Base-by-base conservation (phyloP, 2,888 invertebrate species). In the Volucella inflata region DNA sequence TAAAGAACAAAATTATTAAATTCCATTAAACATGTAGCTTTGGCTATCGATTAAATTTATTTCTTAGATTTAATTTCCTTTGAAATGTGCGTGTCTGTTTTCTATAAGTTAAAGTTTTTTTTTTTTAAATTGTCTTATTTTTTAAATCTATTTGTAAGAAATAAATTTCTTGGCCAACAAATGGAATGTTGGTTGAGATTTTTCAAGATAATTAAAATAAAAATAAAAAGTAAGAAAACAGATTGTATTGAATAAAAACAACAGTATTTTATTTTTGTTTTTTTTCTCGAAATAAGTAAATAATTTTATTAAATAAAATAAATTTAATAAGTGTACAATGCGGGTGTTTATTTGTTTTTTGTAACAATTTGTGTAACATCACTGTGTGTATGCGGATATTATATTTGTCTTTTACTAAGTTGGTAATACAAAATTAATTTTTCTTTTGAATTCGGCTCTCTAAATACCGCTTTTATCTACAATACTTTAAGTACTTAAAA, bases 261-360 rank as follows among this genome's bases (percentile, higher is more conserved):
- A 60, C 76, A 9, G 17, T 76, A 57, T 65, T 46, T 42, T 60
- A 38, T 67, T 65, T 46, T 42, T 71, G 30, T 67, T 67, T n/a
- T 59, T 81, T 71, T 76, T n/a, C n/a, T n/a, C n/a, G n/a, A 71
- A 76, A 62, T 59, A 81, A 81, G 72, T 75, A 78, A 83, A 68
- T 72, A 36, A 55, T 67, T 82, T 83, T 83, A 83, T 83, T 82
- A 44, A 68, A 60, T 16, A 53, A 81, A 67, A 65, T n/a, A 78
- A 68, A 67, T 40, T 77, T 77, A 82, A 68, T 62, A 44, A 55
- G 72, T 83, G 82, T 83, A 83, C 82, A 83, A 83, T 77, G 48
- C 12, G 71, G n/a, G 76, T 65, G 76, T 70, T 62, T 50, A 38
- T 48, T 62, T n/a, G n/a, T 68, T 64, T 59, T 42, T 44, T 62